Base-by-base conservation (phyloP, 2,888 invertebrate genomes). In the Unio pictorum region DNA sequence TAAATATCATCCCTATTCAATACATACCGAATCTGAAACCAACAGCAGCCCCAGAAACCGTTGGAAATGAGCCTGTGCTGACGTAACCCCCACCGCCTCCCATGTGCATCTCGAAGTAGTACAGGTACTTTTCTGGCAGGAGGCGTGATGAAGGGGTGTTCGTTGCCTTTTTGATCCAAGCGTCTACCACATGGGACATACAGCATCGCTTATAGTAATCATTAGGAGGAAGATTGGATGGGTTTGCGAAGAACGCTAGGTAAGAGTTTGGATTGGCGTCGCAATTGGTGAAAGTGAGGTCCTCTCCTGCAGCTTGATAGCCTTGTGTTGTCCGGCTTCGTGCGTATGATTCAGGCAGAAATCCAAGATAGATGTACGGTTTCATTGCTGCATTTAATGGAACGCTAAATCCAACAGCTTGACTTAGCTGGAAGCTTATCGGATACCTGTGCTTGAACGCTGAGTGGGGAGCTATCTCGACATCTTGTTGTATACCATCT, bases 81-180 rank as follows among this genome's bases (percentile, higher is more conserved):
- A 23, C 23, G 23, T 23, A 23, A 23, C 23, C 23, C 23, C 23
- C 23, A 23, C 34, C 34, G 15, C 66, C 66, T 59, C 66, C 66
- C 58, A 66, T 58, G 45, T 66, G 66, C 66, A 66, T 66, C 57
- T 66, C 66, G 59, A 20, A 66, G 58, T 30, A 17, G 66, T 59
- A 66, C 45, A 20, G 34, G 45, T n/a, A 66, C 2, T 58, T 17
- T 17, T 57, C 34, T 1, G 66, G 66, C 66, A 66, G 30, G 1
- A 59, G 11, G 17, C 34, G 34, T 1, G 1, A 34, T 34, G 34
- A 34, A 8, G 34, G 34, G 34, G 34, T 34, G 8, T 34, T 8
- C 7, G 34, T 34, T 34, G 34, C 34, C 34, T 34, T 34, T 34
- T 34, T 34, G 34, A 34, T 34, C 34, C 34, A 34, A 34, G 34